phyloP scores from a whole-genome alignment of 2,888 invertebrate species.

The Lymantria dispar region DNA sequence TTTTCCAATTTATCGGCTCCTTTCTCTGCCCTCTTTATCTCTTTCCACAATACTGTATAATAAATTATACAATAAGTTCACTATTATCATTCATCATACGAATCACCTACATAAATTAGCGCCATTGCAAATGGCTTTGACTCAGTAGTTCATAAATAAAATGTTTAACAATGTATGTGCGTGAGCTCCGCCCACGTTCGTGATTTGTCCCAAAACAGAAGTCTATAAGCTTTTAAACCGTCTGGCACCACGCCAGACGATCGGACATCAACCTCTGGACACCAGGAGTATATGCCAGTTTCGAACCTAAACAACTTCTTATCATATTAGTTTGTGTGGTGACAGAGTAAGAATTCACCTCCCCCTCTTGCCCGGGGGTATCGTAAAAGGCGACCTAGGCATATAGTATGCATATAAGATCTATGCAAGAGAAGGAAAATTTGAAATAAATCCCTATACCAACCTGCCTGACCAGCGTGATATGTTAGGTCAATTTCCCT shows the following conservation, averaged over 20 bases:
- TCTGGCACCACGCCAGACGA: constrained; percentile 60
- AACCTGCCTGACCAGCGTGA: no score
- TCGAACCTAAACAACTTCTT: constrained; percentile 28
- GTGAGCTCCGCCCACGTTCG: constrained; percentile 22
- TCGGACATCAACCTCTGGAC: constrained; percentile 63
- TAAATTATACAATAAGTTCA: no score
- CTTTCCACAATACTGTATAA: no score
- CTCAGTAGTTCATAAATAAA: constrained; percentile 15
- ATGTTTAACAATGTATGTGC: background rate
- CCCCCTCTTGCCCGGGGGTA: no score
- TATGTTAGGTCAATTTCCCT: no score
- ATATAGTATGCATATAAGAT: no score
- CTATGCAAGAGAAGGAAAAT: no score
- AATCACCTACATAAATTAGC: constrained; percentile 2
- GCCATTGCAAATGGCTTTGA: constrained; percentile 8
- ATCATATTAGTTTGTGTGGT: background rate
- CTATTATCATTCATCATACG: background rate
- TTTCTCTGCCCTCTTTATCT: no score
- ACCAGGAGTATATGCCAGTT: constrained; percentile 41
- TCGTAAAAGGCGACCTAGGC: no score
- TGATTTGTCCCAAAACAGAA: constrained; percentile 34
- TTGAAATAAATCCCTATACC: no score
- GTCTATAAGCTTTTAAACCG: constrained; percentile 59
- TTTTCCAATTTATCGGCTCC: no score
- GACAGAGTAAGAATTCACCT: no score